These are phyloP conservation scores for Lemur catta DNA, from an alignment of 2,797 vertebrate species.

Conservation along the genomic window DNA sequence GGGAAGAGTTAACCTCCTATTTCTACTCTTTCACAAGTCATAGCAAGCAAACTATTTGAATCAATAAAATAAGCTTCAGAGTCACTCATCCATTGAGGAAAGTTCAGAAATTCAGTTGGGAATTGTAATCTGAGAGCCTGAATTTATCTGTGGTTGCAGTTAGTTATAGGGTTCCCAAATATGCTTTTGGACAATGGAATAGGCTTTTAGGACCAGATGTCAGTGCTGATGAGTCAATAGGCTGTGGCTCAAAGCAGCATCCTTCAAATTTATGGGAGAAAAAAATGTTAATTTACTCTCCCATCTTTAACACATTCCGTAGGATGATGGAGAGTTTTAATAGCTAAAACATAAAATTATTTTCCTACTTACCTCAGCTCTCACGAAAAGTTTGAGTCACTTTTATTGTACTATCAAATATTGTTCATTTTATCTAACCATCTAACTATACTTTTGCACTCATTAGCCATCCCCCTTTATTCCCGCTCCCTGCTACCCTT, in stretches of 20 bases:
- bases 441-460: not conserved
- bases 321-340: conserved; percentile 23
- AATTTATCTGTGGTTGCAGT: conserved; percentile 71
- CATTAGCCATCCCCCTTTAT: not conserved
- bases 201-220: not conserved
- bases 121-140: conserved; percentile 65
- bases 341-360: conserved; percentile 12
- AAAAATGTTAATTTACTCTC: not conserved
- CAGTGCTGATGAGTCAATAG: not conserved
- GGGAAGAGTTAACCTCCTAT: not conserved
- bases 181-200: not conserved
- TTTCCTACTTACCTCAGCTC: not conserved
- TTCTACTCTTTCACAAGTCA: not conserved
- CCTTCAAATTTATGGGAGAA: not conserved
- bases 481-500: not conserved
- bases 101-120: conserved; percentile 67
- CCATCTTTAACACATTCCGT: not conserved
- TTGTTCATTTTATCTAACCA: not conserved
- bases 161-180: conserved; percentile 55
- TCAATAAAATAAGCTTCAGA: not conserved
- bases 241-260: not conserved
- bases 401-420: not conserved
- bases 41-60: not conserved
- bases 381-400: conserved; percentile 28
- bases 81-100: conserved; percentile 33